Percentiles rank a stretch among this genome's conserved stretches.
Evolutionary conservation across 2,113 vertebrate genomes (phyloP).

Genomic region (Rhinogobius similis): DNA sequence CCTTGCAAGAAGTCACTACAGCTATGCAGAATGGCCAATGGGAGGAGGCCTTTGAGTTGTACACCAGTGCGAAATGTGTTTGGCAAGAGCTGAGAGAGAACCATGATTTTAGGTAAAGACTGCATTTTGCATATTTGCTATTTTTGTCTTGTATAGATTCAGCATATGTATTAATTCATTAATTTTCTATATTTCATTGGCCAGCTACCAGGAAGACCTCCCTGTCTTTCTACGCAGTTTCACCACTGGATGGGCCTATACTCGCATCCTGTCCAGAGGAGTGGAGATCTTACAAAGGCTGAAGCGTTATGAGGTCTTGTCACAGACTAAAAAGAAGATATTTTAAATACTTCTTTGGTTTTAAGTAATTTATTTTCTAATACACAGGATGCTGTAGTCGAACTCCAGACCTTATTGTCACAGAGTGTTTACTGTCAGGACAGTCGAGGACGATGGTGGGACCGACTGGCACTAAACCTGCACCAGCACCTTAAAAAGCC

Average conservation of each 20-base stretch:
- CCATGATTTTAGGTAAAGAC: constrained; percentile 81
- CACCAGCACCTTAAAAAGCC: constrained; percentile 90
- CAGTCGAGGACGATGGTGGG: constrained; percentile 96
- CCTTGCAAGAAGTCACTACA: constrained; percentile 80
- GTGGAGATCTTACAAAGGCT: constrained; percentile 93
- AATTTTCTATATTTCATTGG: constrained; percentile 11
- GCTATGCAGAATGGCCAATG: constrained; percentile 85
- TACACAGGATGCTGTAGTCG: constrained; percentile 84
- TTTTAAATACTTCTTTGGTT: not conserved
- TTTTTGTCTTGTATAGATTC: constrained; percentile 1
- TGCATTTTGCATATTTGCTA: not conserved
- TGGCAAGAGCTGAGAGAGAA: constrained; percentile 81
- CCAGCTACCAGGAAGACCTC: constrained; percentile 82
- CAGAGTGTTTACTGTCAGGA: constrained; percentile 87
- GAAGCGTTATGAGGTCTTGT: constrained; percentile 84
- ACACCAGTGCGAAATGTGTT: constrained; percentile 72
- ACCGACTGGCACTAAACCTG: constrained; percentile 91
- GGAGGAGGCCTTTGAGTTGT: constrained; percentile 83
- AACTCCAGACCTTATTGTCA: constrained; percentile 82
- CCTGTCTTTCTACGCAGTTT: constrained; percentile 89
- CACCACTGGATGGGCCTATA: constrained; percentile 90
- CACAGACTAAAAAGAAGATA: not conserved
- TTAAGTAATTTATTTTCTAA: constrained; percentile 3
- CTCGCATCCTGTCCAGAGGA: constrained; percentile 84
- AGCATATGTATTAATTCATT: not conserved